Evolutionary conservation across 2,888 invertebrate genomes (phyloP).

Genomic region (Notodonta ziczac): DNA sequence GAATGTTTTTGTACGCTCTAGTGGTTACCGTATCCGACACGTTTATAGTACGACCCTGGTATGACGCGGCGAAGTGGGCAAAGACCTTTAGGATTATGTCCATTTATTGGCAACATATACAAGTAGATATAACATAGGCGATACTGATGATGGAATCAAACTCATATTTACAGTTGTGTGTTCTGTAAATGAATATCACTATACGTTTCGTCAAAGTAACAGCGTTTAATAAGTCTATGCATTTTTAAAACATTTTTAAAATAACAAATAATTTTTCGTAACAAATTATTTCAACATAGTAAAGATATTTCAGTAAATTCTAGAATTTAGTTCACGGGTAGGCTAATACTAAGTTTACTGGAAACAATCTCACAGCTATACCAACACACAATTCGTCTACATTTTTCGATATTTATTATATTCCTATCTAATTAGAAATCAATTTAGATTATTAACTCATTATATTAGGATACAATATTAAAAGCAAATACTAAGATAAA

Average conservation of each 20-base stretch:
- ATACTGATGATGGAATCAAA: too few species aligned
- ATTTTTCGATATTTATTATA: slow-evolving; percentile 46
- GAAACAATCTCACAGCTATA: slow-evolving; percentile 37
- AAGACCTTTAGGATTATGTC: too few species aligned
- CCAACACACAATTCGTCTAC: slow-evolving; percentile 48
- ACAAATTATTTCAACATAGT: neutral
- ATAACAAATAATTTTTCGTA: neutral
- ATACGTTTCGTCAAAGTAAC: too few species aligned
- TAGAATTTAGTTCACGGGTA: neutral
- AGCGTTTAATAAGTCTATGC: too few species aligned
- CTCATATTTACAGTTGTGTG: too few species aligned
- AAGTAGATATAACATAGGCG: too few species aligned
- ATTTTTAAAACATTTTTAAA: neutral
- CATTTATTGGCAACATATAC: too few species aligned
- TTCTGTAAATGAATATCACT: too few species aligned
- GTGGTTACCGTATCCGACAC: too few species aligned
- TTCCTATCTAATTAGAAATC: slow-evolving; percentile 47
- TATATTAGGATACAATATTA: neutral
- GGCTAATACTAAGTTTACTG: slow-evolving; percentile 3
- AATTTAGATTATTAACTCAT: slow-evolving; percentile 8
- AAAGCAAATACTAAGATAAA: neutral
- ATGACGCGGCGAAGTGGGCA: too few species aligned
- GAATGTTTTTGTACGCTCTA: too few species aligned
- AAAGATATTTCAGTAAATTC: neutral
- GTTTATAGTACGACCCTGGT: too few species aligned